These are phyloP conservation scores for Formicarius rufipectus DNA, from an alignment of 2,113 vertebrate species.

Conservation along the genomic window DNA sequence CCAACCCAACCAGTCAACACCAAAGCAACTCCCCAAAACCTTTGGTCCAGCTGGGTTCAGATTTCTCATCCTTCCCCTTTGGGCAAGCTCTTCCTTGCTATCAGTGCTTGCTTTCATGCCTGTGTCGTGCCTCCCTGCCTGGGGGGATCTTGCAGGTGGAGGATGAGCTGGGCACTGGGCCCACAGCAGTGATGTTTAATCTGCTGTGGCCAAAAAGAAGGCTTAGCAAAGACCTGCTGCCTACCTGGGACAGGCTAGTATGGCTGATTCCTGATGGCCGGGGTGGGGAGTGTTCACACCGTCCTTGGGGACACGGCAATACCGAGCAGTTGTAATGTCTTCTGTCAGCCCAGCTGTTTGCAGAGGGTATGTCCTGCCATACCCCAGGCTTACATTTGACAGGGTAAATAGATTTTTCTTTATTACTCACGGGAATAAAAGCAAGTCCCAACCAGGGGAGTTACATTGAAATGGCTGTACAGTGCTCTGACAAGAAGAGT, in stretches of 20 bases:
- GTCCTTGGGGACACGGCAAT: fast-evolving
- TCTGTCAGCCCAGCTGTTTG: not conserved
- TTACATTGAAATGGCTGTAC: not conserved
- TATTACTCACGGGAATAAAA: slow-evolving; percentile 29
- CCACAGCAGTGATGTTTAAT: not conserved
- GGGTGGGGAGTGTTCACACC: not conserved
- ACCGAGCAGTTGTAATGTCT: not conserved
- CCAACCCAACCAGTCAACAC: not conserved
- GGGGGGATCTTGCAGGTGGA: fast-evolving
- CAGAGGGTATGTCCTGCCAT: not conserved
- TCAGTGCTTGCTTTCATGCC: not conserved
- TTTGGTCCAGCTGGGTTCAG: not conserved
- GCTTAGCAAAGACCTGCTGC: not conserved
- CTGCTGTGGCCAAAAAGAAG: not conserved
- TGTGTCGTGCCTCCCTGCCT: fast-evolving
- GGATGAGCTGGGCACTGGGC: not conserved
- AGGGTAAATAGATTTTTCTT: slow-evolving; percentile 36
- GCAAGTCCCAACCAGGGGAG: not conserved
- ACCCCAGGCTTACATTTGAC: not conserved
- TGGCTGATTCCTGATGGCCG: not conserved
- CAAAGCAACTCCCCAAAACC: not conserved
- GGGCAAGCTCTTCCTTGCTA: not conserved
- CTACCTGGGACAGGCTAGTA: fast-evolving
- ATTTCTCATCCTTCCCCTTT: not conserved
- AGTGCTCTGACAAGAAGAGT: not conserved